Evolutionary conservation across 2,888 invertebrate genomes (phyloP), one percentile per base, ranked within the genome.

Genomic region (Serripes groenlandicus): DNA sequence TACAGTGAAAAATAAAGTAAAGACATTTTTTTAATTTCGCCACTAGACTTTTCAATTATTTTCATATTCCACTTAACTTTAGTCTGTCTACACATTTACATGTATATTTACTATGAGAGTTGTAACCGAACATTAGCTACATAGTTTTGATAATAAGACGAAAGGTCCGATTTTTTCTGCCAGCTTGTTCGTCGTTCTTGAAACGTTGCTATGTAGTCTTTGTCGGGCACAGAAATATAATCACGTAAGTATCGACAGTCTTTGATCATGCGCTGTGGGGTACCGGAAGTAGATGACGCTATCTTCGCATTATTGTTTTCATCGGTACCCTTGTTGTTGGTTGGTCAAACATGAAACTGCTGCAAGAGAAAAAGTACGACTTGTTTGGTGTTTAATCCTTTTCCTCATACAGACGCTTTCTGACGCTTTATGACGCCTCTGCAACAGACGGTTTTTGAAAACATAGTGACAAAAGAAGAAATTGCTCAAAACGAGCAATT

Each of bases 161-260:
- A n/a, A 5, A 26, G 21, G 15, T 54, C 52, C 2, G 58, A 42
- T 32, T 75, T 74, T 72, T 66, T 72, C 23, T 78, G 66, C 85
- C 85, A 86, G 64, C 85, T 86, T 23, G 82, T 78, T 34, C 80
- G 70, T 52, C 70, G 80, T 9, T 82, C 78, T 23, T 56, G 30
- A 49, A 64, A 52, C 26, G 71, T 54, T 21, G 52, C 21, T 21
- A 34, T 52, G 11, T 72, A 71, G n/a, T 80, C 82, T 18, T 71
- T 34, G 3, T 74, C 78, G 11, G 71, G 5, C 28, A 81, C 58
- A 37, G 82, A 79, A 28, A 52, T 75, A 66, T 86, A 86, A 37
- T 86, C 75, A 56, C 85, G 77, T 11, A 86, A 75, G 60, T 86
- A 86, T 75, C 83, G 79, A 35, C 85, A 86, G 37, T 83, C 71